These are phyloP conservation scores for Zaprionus tsacasi DNA, from an alignment of 1,140 invertebrate genomes.

Conservation along the genomic window DNA sequence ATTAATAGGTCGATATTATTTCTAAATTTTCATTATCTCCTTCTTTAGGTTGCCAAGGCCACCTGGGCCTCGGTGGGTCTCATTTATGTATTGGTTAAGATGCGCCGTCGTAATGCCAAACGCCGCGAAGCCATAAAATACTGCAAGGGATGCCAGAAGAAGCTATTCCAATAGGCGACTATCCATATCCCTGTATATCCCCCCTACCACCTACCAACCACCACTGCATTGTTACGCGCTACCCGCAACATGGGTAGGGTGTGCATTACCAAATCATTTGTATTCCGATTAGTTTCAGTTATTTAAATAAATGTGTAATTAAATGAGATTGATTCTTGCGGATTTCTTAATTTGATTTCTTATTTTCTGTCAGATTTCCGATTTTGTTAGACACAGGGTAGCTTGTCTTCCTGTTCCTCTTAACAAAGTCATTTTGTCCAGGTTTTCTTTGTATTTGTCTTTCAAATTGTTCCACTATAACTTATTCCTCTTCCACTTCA, in stretches of 20 bases:
- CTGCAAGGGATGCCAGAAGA: conserved; percentile 63
- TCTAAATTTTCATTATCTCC: too few relatives aligned
- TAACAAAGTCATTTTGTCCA: too few relatives aligned
- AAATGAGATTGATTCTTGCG: background rate
- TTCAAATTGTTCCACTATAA: too few relatives aligned
- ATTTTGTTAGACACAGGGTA: too few relatives aligned
- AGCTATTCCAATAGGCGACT: conserved; percentile 21
- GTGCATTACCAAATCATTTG: conserved; percentile 39
- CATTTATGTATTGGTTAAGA: conserved; percentile 59
- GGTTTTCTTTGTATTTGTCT: too few relatives aligned
- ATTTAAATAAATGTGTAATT: background rate
- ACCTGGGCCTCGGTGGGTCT: conserved; percentile 60
- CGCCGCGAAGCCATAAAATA: conserved; percentile 50
- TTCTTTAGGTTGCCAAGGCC: conserved; percentile 88
- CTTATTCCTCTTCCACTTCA: too few relatives aligned
- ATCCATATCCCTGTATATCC: background rate
- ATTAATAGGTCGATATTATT: background rate
- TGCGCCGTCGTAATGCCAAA: conserved; percentile 47
- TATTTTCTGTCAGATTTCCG: too few relatives aligned
- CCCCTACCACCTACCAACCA: too few relatives aligned
- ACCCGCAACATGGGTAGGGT: background rate
- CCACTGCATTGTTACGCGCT: background rate
- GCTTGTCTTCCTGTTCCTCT: too few relatives aligned
- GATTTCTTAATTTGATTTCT: too few relatives aligned
- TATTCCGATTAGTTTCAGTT: conserved; percentile 27